Percentiles rank a stretch among this genome's conserved stretches.
These are phyloP conservation scores for Nymphalis c-album DNA, from an alignment of 2,888 invertebrate species.

Conservation along the genomic window DNA sequence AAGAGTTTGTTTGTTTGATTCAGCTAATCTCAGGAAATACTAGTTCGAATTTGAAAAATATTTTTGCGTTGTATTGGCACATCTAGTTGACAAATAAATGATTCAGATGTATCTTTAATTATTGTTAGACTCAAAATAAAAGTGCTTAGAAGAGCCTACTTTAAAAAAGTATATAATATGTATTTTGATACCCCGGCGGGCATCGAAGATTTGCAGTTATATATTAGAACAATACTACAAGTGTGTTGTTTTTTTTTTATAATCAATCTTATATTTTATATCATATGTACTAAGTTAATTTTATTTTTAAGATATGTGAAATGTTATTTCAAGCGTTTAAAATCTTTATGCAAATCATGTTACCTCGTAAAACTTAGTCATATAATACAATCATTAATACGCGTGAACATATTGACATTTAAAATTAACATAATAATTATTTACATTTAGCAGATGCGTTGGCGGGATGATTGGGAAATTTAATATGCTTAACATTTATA, in stretches of 20 bases:
- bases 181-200: not conserved
- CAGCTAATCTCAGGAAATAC: too few relatives aligned
- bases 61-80: too few relatives aligned
- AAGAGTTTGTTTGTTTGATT: too few relatives aligned
- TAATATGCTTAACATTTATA: conserved; percentile 17
- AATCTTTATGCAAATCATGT: conserved; percentile 24
- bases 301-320: not conserved
- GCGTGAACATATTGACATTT: conserved; percentile 32
- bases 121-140: not conserved
- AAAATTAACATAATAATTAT: conserved; percentile 34
- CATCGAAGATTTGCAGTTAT: too few relatives aligned
- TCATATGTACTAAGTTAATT: too few relatives aligned
- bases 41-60: too few relatives aligned
- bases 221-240: too few relatives aligned
- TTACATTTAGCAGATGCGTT: conserved; percentile 29
- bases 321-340: conserved; percentile 5
- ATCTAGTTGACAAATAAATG: too few relatives aligned
- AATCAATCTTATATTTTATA: too few relatives aligned
- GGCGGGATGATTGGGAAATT: conserved; percentile 25
- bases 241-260: too few relatives aligned
- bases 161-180: not conserved
- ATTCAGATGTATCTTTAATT: not conserved
- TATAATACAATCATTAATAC: conserved; percentile 31
- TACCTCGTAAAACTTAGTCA: conserved; percentile 12
- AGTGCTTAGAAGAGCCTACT: too few relatives aligned